These are phyloP conservation scores for Nemurella pictetii DNA, from an alignment of 2,888 invertebrate species.

Conservation along the genomic window DNA sequence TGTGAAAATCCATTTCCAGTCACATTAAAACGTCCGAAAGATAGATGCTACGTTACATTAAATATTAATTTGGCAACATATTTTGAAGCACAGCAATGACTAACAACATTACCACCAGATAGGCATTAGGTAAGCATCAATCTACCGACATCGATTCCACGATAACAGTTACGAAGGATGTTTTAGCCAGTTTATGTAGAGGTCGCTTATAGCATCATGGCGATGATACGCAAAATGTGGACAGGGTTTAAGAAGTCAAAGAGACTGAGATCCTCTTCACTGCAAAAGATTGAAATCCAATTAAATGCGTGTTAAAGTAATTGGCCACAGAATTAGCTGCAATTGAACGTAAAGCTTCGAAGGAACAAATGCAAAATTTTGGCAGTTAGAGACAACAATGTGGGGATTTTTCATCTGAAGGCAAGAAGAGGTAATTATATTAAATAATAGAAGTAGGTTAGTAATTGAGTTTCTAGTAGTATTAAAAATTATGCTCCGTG, in stretches of 20 bases:
- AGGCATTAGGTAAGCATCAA: not conserved
- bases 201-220: conserved; percentile 15
- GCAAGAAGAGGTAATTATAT: too few relatives aligned
- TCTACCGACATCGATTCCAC: not conserved
- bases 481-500: too few relatives aligned
- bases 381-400: too few relatives aligned
- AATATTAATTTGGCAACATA: not conserved
- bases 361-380: not conserved
- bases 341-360: not conserved
- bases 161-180: not conserved
- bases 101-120: not conserved
- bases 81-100: not conserved
- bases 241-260: conserved; percentile 18
- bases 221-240: not conserved
- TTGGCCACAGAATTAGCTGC: not conserved
- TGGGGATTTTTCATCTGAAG: too few relatives aligned
- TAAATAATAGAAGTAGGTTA: too few relatives aligned
- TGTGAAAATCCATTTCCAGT: not conserved
- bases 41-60: not conserved
- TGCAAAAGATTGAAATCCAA: conserved; percentile 27
- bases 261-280: conserved; percentile 9
- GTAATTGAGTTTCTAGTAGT: too few relatives aligned
- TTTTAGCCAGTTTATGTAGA: not conserved
- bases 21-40: not conserved
- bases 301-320: not conserved